Conservation (phyloP, 2,113 vertebrate genomes). For the Phoenicopterus ruber region DNA sequence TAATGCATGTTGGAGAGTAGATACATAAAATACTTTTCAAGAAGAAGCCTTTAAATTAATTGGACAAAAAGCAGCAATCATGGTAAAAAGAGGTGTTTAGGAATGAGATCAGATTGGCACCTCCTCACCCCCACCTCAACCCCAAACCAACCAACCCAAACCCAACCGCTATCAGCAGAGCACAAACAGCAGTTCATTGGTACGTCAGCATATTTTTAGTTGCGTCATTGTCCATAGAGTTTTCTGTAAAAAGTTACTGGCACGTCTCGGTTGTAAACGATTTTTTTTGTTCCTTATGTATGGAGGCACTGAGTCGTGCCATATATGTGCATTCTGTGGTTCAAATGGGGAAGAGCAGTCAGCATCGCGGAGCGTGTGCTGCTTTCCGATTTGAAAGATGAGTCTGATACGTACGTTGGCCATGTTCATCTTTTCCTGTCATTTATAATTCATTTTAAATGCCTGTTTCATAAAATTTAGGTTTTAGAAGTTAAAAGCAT, state of each 20-base stretch:
- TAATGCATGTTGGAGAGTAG: not conserved
- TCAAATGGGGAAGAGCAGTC: not conserved
- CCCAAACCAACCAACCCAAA: not conserved
- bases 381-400: not conserved
- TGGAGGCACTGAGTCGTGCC: not conserved
- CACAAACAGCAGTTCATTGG: not conserved
- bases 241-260: not conserved
- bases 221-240: not conserved
- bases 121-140: not conserved
- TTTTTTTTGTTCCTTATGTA: accelerated
- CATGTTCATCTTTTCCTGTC: not conserved
- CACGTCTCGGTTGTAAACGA: not conserved
- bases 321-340: not conserved
- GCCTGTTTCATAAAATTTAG: accelerated
- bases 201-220: not conserved
- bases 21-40: not conserved
- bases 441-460: not conserved
- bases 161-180: not conserved
- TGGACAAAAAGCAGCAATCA: not conserved
- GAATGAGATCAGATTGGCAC: not conserved
- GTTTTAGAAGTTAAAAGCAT: not conserved
- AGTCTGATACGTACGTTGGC: not conserved
- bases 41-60: not conserved
- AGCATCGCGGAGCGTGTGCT: not conserved
- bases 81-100: not conserved